Base-by-base conservation (phyloP, 1,140 invertebrate genomes). In the Vanessa tameamea region DNA sequence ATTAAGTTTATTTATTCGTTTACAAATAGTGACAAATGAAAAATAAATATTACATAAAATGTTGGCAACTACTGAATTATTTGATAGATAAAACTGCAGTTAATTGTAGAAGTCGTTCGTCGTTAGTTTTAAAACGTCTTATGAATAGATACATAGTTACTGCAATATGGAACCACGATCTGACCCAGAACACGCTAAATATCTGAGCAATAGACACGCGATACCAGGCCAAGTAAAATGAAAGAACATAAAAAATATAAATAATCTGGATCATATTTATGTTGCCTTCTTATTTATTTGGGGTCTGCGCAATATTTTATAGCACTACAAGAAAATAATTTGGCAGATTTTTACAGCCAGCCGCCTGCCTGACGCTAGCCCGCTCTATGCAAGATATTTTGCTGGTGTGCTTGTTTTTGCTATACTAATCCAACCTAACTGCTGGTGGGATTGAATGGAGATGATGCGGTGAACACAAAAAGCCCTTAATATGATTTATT, bases 91-190 rank as follows among this genome's bases (percentile, higher is more conserved):
- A 1, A 37, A 8, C 12, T 59, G 12, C 9, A 13, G 20, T 23
- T 14, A n/a, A n/a, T 14, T 61, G 15, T 13, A 61, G 15, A 37
- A 31, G 57, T 37, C n/a, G 57, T 57, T 57, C 9, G 53, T 15
- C 14, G 57, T 14, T 23, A 61, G 57, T 37, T 61, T 61, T 37
- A n/a, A 9, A 66, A 68, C 53, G 26, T 47, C 53, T 37, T 47
- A 57, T 47, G 53, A 16, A 23, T 68, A 43, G 37, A 31, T 43
- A 12, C 65, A 7, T 67, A 23, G 65, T 61, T 31, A 37, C 57
- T 68, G 66, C 66, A 68, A 53, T 68, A 47, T 68, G 66, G 51
- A 68, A 43, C n/a, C 53, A 59, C 53, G 16, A 57, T 57, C 16
- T 57, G 66, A 31, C 55, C 53, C 13, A 47, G 20, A 57, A 68